Percentiles rank a stretch among this genome's conserved stretches.
These are phyloP conservation scores for Nannoperca obscura DNA, from an alignment of 2,797 vertebrate species.

Conservation along the genomic window DNA sequence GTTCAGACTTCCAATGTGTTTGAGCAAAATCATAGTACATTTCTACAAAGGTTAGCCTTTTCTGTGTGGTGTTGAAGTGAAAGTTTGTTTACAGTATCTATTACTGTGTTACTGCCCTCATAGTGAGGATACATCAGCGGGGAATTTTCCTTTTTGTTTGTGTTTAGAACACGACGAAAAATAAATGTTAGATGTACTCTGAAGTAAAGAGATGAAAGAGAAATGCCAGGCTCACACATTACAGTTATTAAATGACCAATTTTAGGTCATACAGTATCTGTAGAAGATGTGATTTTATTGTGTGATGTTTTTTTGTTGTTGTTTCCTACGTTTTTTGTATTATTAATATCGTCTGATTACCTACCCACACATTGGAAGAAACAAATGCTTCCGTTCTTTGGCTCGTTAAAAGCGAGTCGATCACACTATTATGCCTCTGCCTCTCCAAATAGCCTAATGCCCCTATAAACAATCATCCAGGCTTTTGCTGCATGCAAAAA, in stretches of 20 bases:
- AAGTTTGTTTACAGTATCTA: conserved; percentile 44
- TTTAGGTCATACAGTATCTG: conserved; percentile 1
- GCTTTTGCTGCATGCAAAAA: not conserved
- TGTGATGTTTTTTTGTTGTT: not conserved
- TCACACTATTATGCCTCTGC: not conserved
- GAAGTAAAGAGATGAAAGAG: conserved; percentile 63
- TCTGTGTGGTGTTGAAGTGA: conserved; percentile 23
- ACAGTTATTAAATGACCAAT: conserved; percentile 23
- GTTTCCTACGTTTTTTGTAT: not conserved
- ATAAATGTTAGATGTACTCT: conserved; percentile 66
- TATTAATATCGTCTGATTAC: conserved; percentile 12
- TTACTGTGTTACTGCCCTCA: conserved; percentile 16
- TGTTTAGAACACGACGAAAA: conserved; percentile 51
- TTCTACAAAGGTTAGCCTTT: conserved; percentile 47
- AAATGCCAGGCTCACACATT: conserved; percentile 39
- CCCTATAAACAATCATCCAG: not conserved
- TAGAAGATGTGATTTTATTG: not conserved
- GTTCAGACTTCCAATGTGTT: conserved; percentile 12
- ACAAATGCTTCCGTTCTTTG: not conserved
- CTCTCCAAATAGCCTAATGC: conserved; percentile 14
- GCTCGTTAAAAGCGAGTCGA: conserved; percentile 5
- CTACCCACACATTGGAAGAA: conserved; percentile 4
- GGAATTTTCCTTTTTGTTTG: conserved; percentile 51
- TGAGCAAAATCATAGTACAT: conserved; percentile 14
- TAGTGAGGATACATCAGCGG: conserved; percentile 35